Evolutionary conservation across 1,140 invertebrate species (phyloP), one percentile per base, ranked within the genome.

Genomic region (Vanessa tameamea): DNA sequence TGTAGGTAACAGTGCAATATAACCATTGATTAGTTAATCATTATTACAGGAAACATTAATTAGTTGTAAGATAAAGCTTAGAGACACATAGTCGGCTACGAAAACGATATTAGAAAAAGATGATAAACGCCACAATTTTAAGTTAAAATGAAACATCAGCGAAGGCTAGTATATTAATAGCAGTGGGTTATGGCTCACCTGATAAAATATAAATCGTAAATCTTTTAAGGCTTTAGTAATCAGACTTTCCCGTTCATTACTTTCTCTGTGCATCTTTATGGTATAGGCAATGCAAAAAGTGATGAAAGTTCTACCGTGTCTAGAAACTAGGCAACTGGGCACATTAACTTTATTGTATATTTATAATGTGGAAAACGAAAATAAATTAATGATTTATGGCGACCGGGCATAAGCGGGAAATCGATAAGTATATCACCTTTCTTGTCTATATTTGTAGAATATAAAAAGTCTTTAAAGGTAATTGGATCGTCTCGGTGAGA

Each of bases 231-330:
- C 67, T 69, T 51, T 47, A 51, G 48, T 50, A 59, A 57, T 47
- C 66, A 71, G 69, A 61, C 69, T 71, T 71, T 64, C 69, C 61
- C 59, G 61, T 8, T 63, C 53, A 69, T 59, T 75, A 75, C 73
- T 75, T 75, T 75, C 73, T 75, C 68, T 48, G 61, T 47, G 65
- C 73, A 75, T 75, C 73, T 75, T 69, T 75, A 75, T 69, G 73
- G 73, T 69, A 59, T 69, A 50, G 68, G 23, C 67, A 53, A 69
- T 53, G 63, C 73, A 75, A 75, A 75, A 75, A 75, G 68, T 69
- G 73, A 75, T 48, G 73, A 75, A 75, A 69, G 73, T 70, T 70
- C 31, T 15, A 65, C 47, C 55, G 64, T 61, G 61, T 64, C 61
- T 75, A 75, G 73, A 75, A 75, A 69, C 67, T 75, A 69, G 73